Evolutionary conservation across 1,140 invertebrate genomes (phyloP).

Genomic region (Orchesella cincta): DNA sequence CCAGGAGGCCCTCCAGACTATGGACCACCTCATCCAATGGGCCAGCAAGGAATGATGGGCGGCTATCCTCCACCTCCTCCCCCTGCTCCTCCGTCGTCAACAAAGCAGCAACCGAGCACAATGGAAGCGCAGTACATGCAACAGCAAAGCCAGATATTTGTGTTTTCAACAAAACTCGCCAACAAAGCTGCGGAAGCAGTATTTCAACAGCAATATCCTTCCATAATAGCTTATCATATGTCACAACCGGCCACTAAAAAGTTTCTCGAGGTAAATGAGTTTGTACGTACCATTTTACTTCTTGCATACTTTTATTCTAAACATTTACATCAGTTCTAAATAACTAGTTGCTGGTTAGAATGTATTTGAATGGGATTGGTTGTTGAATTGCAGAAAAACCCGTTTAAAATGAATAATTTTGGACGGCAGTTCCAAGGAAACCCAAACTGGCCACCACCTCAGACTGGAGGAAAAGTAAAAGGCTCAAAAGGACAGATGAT

Average conservation of each 20-base stretch:
- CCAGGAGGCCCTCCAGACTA: constrained; percentile 37
- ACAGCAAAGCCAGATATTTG: constrained; percentile 97
- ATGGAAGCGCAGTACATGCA: constrained; percentile 84
- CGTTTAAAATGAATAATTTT: constrained; percentile 83
- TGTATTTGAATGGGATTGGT: not conserved
- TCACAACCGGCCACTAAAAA: constrained; percentile 92
- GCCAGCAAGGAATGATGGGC: constrained; percentile 37
- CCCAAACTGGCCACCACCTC: constrained; percentile 53
- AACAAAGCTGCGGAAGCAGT: constrained; percentile 94
- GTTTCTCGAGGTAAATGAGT: constrained; percentile 76
- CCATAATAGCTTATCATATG: constrained; percentile 93
- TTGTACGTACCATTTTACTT: not conserved
- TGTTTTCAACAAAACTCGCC: constrained; percentile 90
- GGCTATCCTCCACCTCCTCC: constrained; percentile 29
- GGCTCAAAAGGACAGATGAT: constrained; percentile 41
- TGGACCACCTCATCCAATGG: constrained; percentile 31
- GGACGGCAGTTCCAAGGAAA: constrained; percentile 63
- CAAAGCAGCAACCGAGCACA: constrained; percentile 73
- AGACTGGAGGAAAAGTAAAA: constrained; percentile 44
- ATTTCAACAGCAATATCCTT: constrained; percentile 80
- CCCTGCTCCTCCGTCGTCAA: constrained; percentile 29
- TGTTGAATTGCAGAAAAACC: constrained; percentile 71
- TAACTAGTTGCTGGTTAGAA: too few species aligned
- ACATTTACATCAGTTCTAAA: not conserved
- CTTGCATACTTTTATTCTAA: too few species aligned